These are phyloP conservation scores for Halichoeres trimaculatus DNA, from an alignment of 2,113 vertebrate genomes.

Conservation along the genomic window DNA sequence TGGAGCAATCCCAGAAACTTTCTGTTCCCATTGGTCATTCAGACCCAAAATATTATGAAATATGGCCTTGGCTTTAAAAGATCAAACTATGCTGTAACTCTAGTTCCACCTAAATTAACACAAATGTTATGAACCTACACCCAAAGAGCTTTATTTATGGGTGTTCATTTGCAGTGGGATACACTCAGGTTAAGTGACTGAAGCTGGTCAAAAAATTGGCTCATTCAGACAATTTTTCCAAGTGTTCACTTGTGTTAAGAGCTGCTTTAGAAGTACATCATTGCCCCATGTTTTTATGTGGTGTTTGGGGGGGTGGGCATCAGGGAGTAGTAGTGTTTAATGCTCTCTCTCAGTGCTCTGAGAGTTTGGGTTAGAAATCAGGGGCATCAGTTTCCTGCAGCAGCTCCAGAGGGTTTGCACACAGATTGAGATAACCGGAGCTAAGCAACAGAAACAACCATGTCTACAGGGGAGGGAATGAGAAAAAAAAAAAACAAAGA, in stretches of 20 bases:
- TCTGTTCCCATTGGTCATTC: background rate
- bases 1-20: background rate
- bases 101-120: no score
- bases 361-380: conserved; percentile 48
- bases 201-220: conserved; percentile 30
- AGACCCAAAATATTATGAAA: background rate
- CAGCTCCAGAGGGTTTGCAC: conserved; percentile 55
- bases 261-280: conserved; percentile 32
- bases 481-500: conserved; percentile 47
- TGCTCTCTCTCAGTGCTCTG: conserved; percentile 33
- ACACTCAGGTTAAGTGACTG: conserved; percentile 23
- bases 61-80: background rate
- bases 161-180: conserved; percentile 31
- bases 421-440: conserved; percentile 65
- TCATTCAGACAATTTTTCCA: conserved; percentile 42
- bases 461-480: conserved; percentile 26
- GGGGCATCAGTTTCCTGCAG: conserved; percentile 52
- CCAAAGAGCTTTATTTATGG: conserved; percentile 15
- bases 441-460: conserved; percentile 52
- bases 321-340: conserved; percentile 16
- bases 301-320: conserved; percentile 44
- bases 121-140: background rate
- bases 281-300: conserved; percentile 47
- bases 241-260: conserved; percentile 12
- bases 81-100: background rate